Conservation (phyloP, 1,140 invertebrate species). For the Pseudomyrmex cubaensis region DNA sequence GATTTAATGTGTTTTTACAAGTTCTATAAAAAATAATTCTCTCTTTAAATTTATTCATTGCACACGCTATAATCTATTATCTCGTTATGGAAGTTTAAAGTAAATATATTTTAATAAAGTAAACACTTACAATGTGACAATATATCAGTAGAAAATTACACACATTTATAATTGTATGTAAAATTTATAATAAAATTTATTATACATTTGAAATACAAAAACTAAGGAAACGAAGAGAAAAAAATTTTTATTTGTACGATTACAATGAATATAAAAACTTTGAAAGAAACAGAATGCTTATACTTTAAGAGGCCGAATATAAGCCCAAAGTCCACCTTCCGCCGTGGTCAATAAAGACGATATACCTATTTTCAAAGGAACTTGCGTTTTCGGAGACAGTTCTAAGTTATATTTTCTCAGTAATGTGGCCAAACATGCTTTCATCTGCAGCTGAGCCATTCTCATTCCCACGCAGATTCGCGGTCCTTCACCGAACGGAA, state of each 20-base stretch:
- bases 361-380: not conserved
- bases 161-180: too few species aligned
- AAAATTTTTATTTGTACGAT: not conserved
- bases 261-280: not conserved
- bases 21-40: too few species aligned
- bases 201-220: too few species aligned
- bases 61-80: too few species aligned
- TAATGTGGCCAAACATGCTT: conserved; percentile 33
- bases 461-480: conserved; percentile 86
- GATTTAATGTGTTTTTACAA: too few species aligned
- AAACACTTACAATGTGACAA: too few species aligned
- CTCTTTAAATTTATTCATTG: too few species aligned
- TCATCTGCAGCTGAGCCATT: conserved; percentile 69
- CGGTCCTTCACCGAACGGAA: conserved; percentile 88
- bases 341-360: not conserved
- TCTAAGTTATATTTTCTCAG: conserved; percentile 27
- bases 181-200: too few species aligned
- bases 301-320: not conserved
- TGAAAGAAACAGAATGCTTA: not conserved
- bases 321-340: conserved; percentile 7
- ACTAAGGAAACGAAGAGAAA: too few species aligned
- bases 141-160: too few species aligned
- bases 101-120: too few species aligned
- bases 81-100: too few species aligned
- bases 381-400: conserved; percentile 6